Evolutionary conservation across 2,113 vertebrate species (phyloP), one percentile per base, ranked within the genome.

Genomic region (Notarius quadriscutis): DNA sequence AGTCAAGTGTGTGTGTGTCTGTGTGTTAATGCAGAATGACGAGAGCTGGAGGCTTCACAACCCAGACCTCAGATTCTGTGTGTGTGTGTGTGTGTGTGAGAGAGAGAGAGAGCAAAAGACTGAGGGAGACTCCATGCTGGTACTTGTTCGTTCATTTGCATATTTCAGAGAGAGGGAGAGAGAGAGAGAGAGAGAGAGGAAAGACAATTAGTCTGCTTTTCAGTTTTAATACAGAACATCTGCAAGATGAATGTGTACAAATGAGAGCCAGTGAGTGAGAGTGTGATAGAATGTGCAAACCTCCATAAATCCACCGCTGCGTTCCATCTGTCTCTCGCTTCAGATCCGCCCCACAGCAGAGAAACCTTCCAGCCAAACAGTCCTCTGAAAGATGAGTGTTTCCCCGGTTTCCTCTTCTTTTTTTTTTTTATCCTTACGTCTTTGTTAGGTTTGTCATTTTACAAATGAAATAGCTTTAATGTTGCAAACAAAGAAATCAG

Each of bases 21-120:
- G 57, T 60, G 15, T 80, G 79, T 81, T 94, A 95, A 95, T 93
- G 91, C 92, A 92, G 92, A 93, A 91, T 93, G 94, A 95, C 93
- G 91, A 51, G 69, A 89, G 83, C 90, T 84, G 90, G 51, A 60
- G 91, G 91, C 91, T 74, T 89, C 75, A 87, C 87, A 57, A 89
- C 79, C 86, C 87, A 84, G 81, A 86, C 89, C 71, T 67, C 79
- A 84, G 79, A 72, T 22, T 69, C 41, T 78, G 72, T 85, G 67
- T 86, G 74, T 89, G 86, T 86, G 80, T 62, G 50, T 86, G 85
- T 84, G 20, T 75, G 75, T 51, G 58, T 9, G n/a, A 22, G 55
- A 57, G 25, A 55, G 53, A 9, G n/a, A 79, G 53, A 80, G 14
- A 83, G 60, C 5, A 27, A 83, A 10, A 53, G 14, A 4, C 50